Conservation (phyloP, 1,140 invertebrate genomes). For the Procambarus virginalis region DNA sequence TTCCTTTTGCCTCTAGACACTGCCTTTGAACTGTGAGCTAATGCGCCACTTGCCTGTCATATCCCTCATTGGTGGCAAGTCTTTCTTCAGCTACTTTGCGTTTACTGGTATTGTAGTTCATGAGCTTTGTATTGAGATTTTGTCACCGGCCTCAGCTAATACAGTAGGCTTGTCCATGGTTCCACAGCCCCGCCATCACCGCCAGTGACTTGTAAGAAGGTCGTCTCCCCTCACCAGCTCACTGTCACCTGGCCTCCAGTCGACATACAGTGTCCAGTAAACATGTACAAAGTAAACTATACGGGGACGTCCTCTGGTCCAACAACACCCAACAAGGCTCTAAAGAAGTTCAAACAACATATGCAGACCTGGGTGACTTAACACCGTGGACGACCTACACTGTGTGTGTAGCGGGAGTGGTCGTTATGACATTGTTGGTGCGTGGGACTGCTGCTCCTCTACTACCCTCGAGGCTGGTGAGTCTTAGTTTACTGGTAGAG, state of each 20-base stretch:
- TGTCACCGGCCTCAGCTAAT: too few relatives aligned
- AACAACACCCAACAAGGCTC: background rate
- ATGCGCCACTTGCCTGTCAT: too few relatives aligned
- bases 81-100: too few relatives aligned
- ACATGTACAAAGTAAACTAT: background rate
- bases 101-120: too few relatives aligned
- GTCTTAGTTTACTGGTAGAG: too few relatives aligned
- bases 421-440: background rate
- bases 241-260: background rate
- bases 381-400: background rate
- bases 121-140: too few relatives aligned
- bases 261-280: background rate
- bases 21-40: too few relatives aligned
- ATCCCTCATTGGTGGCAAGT: too few relatives aligned
- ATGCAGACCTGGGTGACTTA: background rate
- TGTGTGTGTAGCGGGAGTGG: background rate
- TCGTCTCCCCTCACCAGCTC: background rate
- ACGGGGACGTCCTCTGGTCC: background rate
- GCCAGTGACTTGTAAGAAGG: background rate
- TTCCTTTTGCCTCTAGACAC: too few relatives aligned
- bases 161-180: background rate
- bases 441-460: background rate
- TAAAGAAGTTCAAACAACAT: background rate
- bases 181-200: background rate
- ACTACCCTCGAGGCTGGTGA: background rate